Conservation (phyloP, 2,797 vertebrate genomes). For the Xyrichtys novacula region DNA sequence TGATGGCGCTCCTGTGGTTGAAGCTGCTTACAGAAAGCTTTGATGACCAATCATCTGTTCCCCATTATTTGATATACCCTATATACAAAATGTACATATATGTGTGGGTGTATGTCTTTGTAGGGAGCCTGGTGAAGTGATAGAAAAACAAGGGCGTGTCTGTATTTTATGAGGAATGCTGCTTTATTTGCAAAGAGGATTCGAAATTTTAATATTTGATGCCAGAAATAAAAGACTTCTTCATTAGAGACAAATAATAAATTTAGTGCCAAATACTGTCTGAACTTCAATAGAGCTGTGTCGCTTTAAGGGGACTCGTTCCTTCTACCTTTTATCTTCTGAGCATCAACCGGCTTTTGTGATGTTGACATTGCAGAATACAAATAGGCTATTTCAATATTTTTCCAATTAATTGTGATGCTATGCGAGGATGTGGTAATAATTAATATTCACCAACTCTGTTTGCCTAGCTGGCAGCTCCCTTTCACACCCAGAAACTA, state of each 20-base stretch:
- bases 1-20: constrained; percentile 66
- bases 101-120: constrained; percentile 7
- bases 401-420: constrained; percentile 54
- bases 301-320: constrained; percentile 6
- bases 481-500: constrained; percentile 35
- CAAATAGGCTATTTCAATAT: constrained; percentile 52
- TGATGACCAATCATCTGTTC: constrained; percentile 68
- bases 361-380: constrained; percentile 52
- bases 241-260: neutral
- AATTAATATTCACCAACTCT: constrained; percentile 51
- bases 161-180: constrained; percentile 3
- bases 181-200: neutral
- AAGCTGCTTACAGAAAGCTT: constrained; percentile 64
- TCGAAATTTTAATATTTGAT: neutral
- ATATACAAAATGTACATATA: constrained; percentile 36
- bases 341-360: constrained; percentile 33
- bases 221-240: neutral
- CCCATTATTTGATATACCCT: constrained; percentile 49
- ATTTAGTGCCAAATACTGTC: neutral
- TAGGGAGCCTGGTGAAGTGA: neutral
- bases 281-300: constrained; percentile 4
- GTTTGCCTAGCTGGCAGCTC: constrained; percentile 60
- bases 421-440: constrained; percentile 29
- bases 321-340: constrained; percentile 28
- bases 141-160: constrained; percentile 32